Conservation (phyloP, 2,888 invertebrate genomes). For the Cosmia trapezina region DNA sequence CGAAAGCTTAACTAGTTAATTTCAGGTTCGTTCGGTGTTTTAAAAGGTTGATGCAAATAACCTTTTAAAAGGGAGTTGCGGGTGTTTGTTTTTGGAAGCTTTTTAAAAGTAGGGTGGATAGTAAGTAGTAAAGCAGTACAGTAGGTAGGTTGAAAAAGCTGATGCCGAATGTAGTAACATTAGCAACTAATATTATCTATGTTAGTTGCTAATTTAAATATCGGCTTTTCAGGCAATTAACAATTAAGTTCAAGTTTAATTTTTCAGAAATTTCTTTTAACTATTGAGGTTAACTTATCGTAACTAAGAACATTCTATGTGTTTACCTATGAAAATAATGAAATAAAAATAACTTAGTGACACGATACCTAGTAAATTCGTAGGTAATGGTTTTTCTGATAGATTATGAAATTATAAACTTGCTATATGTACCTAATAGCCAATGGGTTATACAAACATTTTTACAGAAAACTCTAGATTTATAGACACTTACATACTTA, state of each 20-base stretch:
- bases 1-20: constrained; percentile 17
- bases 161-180: background rate
- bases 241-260: too few relatives aligned
- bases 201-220: background rate
- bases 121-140: too few relatives aligned
- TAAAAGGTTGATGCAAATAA: background rate
- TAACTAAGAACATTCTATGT: too few relatives aligned
- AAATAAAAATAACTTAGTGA: background rate
- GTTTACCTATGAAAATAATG: too few relatives aligned
- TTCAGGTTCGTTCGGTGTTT: constrained; percentile 9
- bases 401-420: background rate
- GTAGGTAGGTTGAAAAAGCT: background rate
- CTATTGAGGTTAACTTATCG: background rate
- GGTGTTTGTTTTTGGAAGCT: background rate
- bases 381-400: background rate
- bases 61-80: background rate
- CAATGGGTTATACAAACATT: background rate
- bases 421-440: background rate
- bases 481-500: background rate
- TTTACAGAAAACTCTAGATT: background rate
- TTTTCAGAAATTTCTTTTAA: background rate
- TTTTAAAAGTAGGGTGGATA: background rate
- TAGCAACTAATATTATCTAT: background rate
- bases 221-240: background rate
- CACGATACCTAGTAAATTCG: background rate